Percentiles rank a stretch among this genome's conserved stretches.
Conservation (phyloP, 2,113 vertebrate species). For the sheep (Ovis aries) region ARS-UI_Ramb_v3.0 NC_056056.1:9852501-9853000, state of each 20-base stretch:
- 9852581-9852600: not conserved
- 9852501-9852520: not conserved
- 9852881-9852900: no score
- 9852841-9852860: not conserved
- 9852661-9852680: not conserved
- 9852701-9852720: not conserved
- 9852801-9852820: not conserved
- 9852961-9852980: not conserved
- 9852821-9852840: not conserved
- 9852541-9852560: not conserved
- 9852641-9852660: not conserved
- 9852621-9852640: not conserved
- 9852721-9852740: not conserved
- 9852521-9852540: not conserved
- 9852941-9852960: not conserved
- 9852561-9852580: not conserved
- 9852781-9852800: rapidly evolving
- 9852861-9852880: not conserved
- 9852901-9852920: not conserved
- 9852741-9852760: not conserved
- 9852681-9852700: not conserved
- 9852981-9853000: not conserved
- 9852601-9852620: not conserved
- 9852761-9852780: not conserved
- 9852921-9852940: not conserved